phyloP scores from a whole-genome alignment of 2,888 invertebrate species.

The Nomada fabriciana region DNA sequence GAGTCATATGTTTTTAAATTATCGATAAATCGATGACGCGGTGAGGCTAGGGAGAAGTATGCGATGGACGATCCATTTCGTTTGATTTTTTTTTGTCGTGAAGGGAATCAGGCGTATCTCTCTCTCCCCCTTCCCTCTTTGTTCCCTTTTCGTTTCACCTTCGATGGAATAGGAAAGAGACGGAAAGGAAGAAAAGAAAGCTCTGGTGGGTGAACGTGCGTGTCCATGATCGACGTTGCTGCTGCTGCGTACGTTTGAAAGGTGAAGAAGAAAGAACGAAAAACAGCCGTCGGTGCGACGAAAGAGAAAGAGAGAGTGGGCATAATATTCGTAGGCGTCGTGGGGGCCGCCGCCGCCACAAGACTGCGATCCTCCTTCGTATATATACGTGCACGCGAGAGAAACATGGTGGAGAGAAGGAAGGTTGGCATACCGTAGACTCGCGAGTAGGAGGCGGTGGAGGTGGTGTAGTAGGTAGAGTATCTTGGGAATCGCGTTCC shows the following conservation, averaged over 20 bases:
- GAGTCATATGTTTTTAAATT: constrained; percentile 12
- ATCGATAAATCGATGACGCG: constrained; percentile 13
- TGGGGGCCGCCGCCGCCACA: constrained; percentile 72
- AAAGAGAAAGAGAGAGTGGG: constrained; percentile 54
- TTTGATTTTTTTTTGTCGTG: constrained; percentile 40
- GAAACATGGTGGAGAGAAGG: constrained; percentile 71
- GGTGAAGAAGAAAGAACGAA: constrained; percentile 49
- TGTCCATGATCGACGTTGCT: constrained; percentile 24
- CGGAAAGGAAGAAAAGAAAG: constrained; percentile 15
- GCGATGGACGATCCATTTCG: constrained; percentile 8
- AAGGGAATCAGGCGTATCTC: constrained; percentile 34
- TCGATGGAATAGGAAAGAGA: constrained; percentile 7
- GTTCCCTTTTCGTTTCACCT: neutral
- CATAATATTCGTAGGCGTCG: constrained; percentile 74
- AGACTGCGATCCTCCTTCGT: constrained; percentile 64
- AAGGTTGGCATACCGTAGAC: constrained; percentile 67
- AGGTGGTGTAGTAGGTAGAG: constrained; percentile 72
- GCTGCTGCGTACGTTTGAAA: constrained; percentile 63
- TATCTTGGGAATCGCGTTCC: constrained; percentile 73
- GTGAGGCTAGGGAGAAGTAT: neutral
- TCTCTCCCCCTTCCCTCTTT: neutral
- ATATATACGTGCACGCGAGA: constrained; percentile 62
- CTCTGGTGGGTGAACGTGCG: constrained; percentile 25
- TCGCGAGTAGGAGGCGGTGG: constrained; percentile 61
- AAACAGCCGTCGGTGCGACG: constrained; percentile 24